Conservation (phyloP, 2,888 invertebrate species). For the Stenchaetothrips biformis region DNA sequence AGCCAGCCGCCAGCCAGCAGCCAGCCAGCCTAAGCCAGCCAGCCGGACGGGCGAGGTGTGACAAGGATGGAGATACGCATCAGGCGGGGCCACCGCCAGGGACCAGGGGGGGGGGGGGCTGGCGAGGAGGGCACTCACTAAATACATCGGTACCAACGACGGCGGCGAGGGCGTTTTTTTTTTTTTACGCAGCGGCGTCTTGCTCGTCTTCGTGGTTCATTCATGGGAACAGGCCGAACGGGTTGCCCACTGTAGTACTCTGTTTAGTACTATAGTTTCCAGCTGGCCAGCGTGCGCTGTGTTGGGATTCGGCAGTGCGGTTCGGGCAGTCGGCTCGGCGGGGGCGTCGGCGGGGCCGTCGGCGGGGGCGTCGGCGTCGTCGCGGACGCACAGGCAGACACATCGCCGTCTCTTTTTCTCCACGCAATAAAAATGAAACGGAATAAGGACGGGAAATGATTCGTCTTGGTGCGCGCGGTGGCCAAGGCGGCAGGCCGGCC, state of each 20-base stretch:
- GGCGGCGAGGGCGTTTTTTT: neutral
- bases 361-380: too few relatives aligned
- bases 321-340: too few relatives aligned
- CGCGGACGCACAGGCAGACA: too few relatives aligned
- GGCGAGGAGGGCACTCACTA: neutral
- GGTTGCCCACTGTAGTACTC: too few relatives aligned
- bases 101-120: neutral
- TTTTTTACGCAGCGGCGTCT: neutral
- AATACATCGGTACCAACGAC: conserved; percentile 1
- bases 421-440: neutral
- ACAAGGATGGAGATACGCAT: conserved; percentile 1
- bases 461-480: conserved; percentile 5
- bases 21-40: neutral
- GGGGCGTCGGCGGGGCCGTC: too few relatives aligned
- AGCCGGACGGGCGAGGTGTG: neutral
- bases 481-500: neutral
- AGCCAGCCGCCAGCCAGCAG: too few relatives aligned
- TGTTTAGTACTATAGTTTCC: too few relatives aligned
- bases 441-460: conserved; percentile 23
- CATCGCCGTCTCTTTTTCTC: neutral
- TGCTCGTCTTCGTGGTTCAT: neutral
- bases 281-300: too few relatives aligned
- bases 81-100: neutral
- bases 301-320: too few relatives aligned
- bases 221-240: neutral